Percentiles rank a stretch among this genome's conserved stretches.
Evolutionary conservation across 2,888 invertebrate species (phyloP).

Genomic region (Phasia obesa): DNA sequence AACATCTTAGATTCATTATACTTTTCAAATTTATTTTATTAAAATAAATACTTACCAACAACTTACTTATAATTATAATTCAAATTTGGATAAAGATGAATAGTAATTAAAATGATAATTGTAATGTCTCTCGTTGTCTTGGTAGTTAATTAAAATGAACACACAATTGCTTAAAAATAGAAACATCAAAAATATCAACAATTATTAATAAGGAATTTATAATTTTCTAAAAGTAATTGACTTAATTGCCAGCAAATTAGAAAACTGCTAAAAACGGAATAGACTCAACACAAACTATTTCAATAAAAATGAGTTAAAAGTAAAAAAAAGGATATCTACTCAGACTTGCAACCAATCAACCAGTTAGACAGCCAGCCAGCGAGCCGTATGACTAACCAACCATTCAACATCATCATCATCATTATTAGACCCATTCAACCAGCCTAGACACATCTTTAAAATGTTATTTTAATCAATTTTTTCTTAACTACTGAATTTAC

Average conservation of each 20-base stretch:
- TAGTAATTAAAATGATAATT: slow-evolving; percentile 43
- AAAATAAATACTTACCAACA: background rate
- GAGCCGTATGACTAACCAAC: slow-evolving; percentile 5
- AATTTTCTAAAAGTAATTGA: slow-evolving; percentile 59
- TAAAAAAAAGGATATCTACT: background rate
- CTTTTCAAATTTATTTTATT: too few relatives aligned
- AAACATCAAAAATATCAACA: background rate
- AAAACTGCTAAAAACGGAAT: slow-evolving; percentile 22
- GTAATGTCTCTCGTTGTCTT: slow-evolving; percentile 48
- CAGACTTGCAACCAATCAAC: slow-evolving; percentile 39
- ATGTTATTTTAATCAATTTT: slow-evolving; percentile 70
- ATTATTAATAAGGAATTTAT: slow-evolving; percentile 38
- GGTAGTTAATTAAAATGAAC: slow-evolving; percentile 50
- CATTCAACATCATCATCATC: slow-evolving; percentile 10
- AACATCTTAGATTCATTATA: too few relatives aligned
- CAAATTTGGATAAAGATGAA: slow-evolving; percentile 10
- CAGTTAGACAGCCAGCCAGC: slow-evolving; percentile 8
- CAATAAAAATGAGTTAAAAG: background rate
- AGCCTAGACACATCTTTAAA: slow-evolving; percentile 65
- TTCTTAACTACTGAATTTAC: slow-evolving; percentile 67
- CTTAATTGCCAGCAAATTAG: slow-evolving; percentile 63
- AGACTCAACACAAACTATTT: slow-evolving; percentile 22
- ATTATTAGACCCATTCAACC: slow-evolving; percentile 18
- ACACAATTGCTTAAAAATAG: background rate
- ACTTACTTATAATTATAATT: background rate